These are phyloP conservation scores for Meghimatium bilineatum DNA, from an alignment of 2,888 invertebrate species.

Conservation along the genomic window DNA sequence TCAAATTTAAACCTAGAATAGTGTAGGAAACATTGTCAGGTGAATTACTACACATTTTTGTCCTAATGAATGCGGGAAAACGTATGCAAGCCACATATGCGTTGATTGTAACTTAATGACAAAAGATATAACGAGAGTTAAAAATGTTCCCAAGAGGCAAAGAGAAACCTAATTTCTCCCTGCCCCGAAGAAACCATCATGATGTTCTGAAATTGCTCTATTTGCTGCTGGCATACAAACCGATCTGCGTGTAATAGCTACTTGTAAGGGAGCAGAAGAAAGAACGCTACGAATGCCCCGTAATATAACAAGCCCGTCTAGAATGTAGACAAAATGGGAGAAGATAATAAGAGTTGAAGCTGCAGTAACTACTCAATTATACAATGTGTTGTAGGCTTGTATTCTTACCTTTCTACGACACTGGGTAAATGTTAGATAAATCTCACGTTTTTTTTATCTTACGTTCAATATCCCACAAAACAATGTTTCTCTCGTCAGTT, in stretches of 20 bases:
- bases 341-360: neutral
- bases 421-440: no score
- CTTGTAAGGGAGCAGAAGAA: neutral
- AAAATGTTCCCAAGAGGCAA: neutral
- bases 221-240: neutral
- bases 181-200: neutral
- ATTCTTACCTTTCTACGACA: no score
- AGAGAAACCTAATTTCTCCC: constrained; percentile 4
- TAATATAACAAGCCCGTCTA: neutral
- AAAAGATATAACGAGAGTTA: neutral
- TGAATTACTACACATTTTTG: no score
- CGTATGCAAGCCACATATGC: neutral
- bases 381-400: no score
- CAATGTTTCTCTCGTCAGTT: no score
- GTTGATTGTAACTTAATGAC: neutral
- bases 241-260: neutral
- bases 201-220: neutral
- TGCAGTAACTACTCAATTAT: neutral
- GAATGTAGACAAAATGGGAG: neutral
- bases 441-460: no score
- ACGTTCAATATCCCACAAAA: no score
- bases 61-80: neutral
- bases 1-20: no score
- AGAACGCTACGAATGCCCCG: neutral
- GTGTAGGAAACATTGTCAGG: no score